Evolutionary conservation across 2,113 vertebrate genomes (phyloP), one percentile per base, ranked within the genome.

Genomic region (Jacana jacana): DNA sequence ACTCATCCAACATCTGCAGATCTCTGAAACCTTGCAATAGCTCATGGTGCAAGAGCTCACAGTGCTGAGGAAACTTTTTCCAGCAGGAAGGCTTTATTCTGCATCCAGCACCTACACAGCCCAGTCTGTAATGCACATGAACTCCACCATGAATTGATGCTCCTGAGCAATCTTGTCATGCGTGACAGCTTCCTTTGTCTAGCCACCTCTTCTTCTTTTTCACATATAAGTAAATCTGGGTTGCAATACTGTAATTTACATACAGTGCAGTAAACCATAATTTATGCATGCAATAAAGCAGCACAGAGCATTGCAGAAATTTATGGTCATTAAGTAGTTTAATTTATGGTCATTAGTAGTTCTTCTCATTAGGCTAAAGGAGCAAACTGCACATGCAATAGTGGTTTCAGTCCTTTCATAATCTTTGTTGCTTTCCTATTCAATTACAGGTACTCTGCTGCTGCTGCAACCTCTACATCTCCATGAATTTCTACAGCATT

Each of bases 401-500:
- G 40, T 82, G 10, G 13, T 70, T 89, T 48, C 92, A 95, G 68
- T 70, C 51, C 93, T 77, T 78, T 61, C 63, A 55, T 89, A n/a
- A 51, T 49, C 54, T 82, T 14, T 79, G 46, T 13, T 96, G 82
- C 65, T 91, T 80, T 82, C 31, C 58, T 58, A 11, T 78, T 95
- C 81, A 25, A 9, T 54, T 89, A 70, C 82, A 91, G 11, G 7
- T 70, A 48, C 17, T 81, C 89, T 72, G 81, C 39, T 89, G 57
- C 89, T 93, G 57, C 68, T 80, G 81, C 5, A 25, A 75, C 81
- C 31, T 88, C 68, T 68, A 27, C 0, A 0, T n/a, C 17, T 33
- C 42, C 85, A 9, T 52, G 66, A 88, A 86, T 66, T 92, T 94
- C 92, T 96, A 63, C 35, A 86, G 55, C 78, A 81, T 92, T 91